phyloP scores from a whole-genome alignment of 1,140 invertebrate genomes.

The Geopemphigus sp. region DNA sequence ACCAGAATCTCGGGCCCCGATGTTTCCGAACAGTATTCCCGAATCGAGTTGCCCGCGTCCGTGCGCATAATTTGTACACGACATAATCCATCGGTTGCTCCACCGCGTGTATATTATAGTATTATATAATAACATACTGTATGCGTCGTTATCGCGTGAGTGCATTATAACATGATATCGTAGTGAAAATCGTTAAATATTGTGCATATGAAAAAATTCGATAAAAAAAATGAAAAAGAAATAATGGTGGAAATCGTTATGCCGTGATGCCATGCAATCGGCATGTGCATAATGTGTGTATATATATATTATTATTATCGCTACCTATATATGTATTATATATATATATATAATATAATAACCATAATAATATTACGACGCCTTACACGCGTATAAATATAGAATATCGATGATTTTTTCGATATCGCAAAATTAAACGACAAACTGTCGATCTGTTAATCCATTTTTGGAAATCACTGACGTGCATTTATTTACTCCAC shows the following conservation, averaged over 20 bases:
- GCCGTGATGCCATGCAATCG: background rate
- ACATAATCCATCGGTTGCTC: conserved; percentile 11
- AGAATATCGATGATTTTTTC: too few species aligned
- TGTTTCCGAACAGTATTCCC: too few species aligned
- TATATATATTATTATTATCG: background rate
- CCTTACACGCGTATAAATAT: too few species aligned
- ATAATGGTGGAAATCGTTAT: background rate
- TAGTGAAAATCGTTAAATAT: background rate
- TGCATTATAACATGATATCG: background rate
- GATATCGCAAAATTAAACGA: too few species aligned
- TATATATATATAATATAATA: too few species aligned
- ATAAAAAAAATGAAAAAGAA: background rate
- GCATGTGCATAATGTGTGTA: background rate
- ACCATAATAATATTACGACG: too few species aligned
- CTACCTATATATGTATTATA: too few species aligned
- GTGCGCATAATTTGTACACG: background rate
- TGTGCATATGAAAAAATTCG: background rate
- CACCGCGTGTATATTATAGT: background rate
- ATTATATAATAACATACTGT: background rate
- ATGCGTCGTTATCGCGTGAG: conserved; percentile 14
- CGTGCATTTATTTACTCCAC: background rate
- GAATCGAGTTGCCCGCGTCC: background rate
- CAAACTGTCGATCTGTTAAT: too few species aligned
- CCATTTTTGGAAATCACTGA: too few species aligned
- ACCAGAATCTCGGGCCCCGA: too few species aligned